phyloP scores from a whole-genome alignment of 2,888 invertebrate genomes.

The Gandaritis pyraliata region DNA sequence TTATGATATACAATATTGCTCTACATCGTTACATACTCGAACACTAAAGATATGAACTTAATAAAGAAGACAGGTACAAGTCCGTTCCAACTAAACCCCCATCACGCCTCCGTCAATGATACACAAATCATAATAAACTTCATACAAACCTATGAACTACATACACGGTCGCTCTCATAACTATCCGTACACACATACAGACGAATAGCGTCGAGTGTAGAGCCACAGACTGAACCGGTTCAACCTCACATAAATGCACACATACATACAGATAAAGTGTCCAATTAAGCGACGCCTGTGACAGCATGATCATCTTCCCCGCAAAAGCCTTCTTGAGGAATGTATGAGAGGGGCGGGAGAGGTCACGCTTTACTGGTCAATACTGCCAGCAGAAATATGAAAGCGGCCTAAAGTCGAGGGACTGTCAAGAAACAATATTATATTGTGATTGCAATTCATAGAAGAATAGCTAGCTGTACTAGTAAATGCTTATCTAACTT shows the following conservation, averaged over 20 bases:
- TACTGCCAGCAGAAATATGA: constrained; percentile 73
- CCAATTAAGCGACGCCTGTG: constrained; percentile 77
- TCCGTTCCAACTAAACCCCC: constrained; percentile 62
- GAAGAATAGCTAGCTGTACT: constrained; percentile 9
- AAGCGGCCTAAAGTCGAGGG: constrained; percentile 68
- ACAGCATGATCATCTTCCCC: constrained; percentile 68
- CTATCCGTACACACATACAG: constrained; percentile 68
- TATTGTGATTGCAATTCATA: constrained; percentile 55
- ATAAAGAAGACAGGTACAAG: constrained; percentile 65
- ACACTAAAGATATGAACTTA: constrained; percentile 56
- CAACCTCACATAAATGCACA: constrained; percentile 74
- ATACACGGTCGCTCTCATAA: constrained; percentile 52
- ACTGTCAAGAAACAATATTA: constrained; percentile 69
- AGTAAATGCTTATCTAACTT: constrained; percentile 24
- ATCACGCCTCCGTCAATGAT: constrained; percentile 72
- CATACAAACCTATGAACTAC: constrained; percentile 68
- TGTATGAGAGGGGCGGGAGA: constrained; percentile 53
- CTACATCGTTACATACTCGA: constrained; percentile 43
- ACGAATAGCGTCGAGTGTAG: constrained; percentile 69
- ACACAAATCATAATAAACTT: constrained; percentile 79
- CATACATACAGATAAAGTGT: constrained; percentile 69
- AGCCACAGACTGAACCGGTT: constrained; percentile 77
- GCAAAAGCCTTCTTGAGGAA: constrained; percentile 52
- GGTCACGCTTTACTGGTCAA: constrained; percentile 65
- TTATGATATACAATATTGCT: constrained; percentile 22